phyloP scores from a whole-genome alignment of 2,797 vertebrate genomes.

The Lepilemur ruficaudatus region DNA sequence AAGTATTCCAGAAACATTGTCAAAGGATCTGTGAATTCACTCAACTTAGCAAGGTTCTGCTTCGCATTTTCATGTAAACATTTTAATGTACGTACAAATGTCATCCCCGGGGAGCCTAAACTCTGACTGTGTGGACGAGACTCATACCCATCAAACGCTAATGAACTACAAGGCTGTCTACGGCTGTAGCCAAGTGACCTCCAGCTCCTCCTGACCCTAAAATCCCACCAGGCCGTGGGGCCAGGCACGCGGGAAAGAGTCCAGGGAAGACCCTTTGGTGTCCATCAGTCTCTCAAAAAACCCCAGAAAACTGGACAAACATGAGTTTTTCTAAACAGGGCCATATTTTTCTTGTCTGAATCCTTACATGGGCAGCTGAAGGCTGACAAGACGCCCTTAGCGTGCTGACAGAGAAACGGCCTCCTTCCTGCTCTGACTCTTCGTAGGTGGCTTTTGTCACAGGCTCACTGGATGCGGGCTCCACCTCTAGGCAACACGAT shows the following conservation, averaged over 20 bases:
- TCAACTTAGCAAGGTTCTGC: background rate
- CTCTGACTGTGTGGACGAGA: background rate
- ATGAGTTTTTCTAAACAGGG: background rate
- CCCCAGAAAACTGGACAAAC: background rate
- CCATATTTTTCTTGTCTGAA: background rate
- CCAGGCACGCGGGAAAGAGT: background rate
- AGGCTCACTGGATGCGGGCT: accelerated
- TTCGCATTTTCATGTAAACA: background rate
- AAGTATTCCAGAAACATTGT: background rate
- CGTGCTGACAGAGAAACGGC: accelerated
- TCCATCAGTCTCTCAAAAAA: background rate
- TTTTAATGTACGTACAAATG: background rate
- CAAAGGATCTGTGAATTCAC: background rate
- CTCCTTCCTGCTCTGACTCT: background rate
- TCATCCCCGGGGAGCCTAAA: background rate
- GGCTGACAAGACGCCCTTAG: no score
- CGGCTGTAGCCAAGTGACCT: accelerated
- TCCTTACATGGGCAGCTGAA: background rate
- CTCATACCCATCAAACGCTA: background rate
- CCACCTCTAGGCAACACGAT: background rate
- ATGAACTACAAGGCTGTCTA: background rate
- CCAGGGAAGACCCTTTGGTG: background rate
- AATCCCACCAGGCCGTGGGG: background rate
- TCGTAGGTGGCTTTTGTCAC: background rate
- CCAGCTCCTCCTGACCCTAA: background rate